Evolutionary conservation across 2,888 invertebrate genomes (phyloP).

Genomic region (Pemphredon lugubris): DNA sequence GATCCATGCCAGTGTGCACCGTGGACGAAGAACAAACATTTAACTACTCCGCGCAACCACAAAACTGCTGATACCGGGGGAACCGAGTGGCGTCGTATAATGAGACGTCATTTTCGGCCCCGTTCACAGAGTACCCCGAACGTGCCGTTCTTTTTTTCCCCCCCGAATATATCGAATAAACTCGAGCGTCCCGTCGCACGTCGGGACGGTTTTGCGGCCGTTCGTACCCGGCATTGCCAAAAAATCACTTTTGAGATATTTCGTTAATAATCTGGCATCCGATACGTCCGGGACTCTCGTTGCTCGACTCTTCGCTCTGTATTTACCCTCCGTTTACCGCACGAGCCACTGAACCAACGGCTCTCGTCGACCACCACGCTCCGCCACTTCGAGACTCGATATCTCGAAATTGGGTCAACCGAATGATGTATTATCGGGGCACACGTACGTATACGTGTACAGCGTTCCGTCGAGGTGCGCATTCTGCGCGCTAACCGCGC

Average conservation of each 20-base stretch:
- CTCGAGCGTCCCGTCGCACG: too few species aligned
- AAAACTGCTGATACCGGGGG: slow-evolving; percentile 23
- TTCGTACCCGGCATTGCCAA: not conserved
- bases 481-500: slow-evolving; percentile 12
- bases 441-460: too few species aligned
- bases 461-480: slow-evolving; percentile 20
- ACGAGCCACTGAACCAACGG: slow-evolving; percentile 40
- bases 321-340: slow-evolving; percentile 50
- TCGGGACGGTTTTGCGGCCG: too few species aligned
- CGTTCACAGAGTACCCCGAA: not conserved
- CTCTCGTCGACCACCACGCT: slow-evolving; percentile 36
- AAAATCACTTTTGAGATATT: slow-evolving; percentile 8
- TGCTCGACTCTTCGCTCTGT: slow-evolving; percentile 24
- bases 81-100: slow-evolving; percentile 13
- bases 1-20: slow-evolving; percentile 28
- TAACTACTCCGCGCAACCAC: slow-evolving; percentile 24
- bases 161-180: too few species aligned
- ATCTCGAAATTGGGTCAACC: slow-evolving; percentile 58
- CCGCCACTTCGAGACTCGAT: slow-evolving; percentile 55
- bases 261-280: slow-evolving; percentile 31
- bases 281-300: slow-evolving; percentile 18
- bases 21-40: slow-evolving; percentile 55
- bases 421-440: slow-evolving; percentile 56
- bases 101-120: slow-evolving; percentile 6
- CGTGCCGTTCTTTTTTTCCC: not conserved